Evolutionary conservation across 2,113 vertebrate species (phyloP).

Genomic region (Microcebus griseorufus): DNA sequence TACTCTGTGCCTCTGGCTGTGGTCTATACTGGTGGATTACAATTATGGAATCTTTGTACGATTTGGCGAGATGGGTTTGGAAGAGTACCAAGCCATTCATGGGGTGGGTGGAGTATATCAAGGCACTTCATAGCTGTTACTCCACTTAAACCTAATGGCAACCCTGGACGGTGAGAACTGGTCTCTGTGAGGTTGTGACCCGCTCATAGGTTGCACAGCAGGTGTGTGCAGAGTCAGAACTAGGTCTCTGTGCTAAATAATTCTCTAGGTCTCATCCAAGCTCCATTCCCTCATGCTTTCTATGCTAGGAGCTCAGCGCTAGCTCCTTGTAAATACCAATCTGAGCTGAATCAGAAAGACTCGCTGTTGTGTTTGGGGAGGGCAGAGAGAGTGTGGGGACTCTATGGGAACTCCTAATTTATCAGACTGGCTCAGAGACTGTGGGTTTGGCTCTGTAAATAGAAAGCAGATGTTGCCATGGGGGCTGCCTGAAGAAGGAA

Average conservation of each 20-base stretch:
- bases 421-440: not conserved
- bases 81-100: not conserved
- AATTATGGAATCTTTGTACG: not conserved
- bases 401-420: not conserved
- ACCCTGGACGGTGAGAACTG: not conserved
- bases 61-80: not conserved
- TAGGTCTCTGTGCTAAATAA: not conserved
- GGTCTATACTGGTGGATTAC: not conserved
- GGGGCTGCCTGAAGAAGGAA: not conserved
- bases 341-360: not conserved
- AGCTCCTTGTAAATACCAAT: not conserved
- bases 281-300: not conserved
- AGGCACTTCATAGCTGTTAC: not conserved
- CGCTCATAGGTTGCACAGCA: not conserved
- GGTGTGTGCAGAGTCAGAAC: not conserved
- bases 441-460: not conserved
- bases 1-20: not conserved
- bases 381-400: too few species aligned
- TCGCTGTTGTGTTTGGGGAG: not conserved
- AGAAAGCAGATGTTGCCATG: slow-evolving; percentile 25
- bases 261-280: not conserved
- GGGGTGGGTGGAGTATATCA: not conserved
- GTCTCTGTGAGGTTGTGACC: not conserved
- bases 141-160: not conserved
- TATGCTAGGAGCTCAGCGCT: not conserved